Base-by-base conservation (phyloP, 2,888 invertebrate species). In the Conchocele bisecta region DNA sequence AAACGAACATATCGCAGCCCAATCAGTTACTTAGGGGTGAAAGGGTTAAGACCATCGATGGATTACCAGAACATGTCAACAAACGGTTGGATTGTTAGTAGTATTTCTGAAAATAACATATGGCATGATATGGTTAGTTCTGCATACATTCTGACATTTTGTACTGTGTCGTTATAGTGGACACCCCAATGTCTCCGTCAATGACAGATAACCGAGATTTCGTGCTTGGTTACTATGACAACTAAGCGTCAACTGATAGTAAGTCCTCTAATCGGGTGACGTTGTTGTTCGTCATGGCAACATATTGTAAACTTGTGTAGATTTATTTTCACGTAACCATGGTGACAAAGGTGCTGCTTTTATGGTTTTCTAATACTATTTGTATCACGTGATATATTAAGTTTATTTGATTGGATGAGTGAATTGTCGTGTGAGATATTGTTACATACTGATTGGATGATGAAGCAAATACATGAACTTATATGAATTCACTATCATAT, bases 281-380 rank as follows among this genome's bases (percentile, higher is more conserved):
- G 80, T 72, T 77, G 77, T 77, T 75, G 73, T 75, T 81, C 74
- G 78, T 78, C 61, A 73, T 78, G 77, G 75, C 73, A 75, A 78
- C 71, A 78, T 78, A 75, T 75, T 79, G 79, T 79, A 74, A 58
- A 65, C 70, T 56, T 81, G 75, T 81, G 81, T 75, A 75, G 75
- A 73, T 78, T 78, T 81, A 75, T 79, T 79, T 73, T 72, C 73
- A 79, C 75, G 78, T 78, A 69, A 56, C 59, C 50, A 41, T 67
- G 67, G 73, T 74, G 69, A 57, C 26, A 48, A 31, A 44, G 66
- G 65, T 61, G 70, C 58, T 63, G 72, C 72, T 72, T 72, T 51
- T 61, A 70, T 73, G 73, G 70, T 77, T 77, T 71, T 77, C 72
- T 73, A 70, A 77, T 71, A 37, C 48, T 61, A 61, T 59, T 59